phyloP scores from a whole-genome alignment of 2,797 vertebrate species.

The Cirrhinus mrigala region DNA sequence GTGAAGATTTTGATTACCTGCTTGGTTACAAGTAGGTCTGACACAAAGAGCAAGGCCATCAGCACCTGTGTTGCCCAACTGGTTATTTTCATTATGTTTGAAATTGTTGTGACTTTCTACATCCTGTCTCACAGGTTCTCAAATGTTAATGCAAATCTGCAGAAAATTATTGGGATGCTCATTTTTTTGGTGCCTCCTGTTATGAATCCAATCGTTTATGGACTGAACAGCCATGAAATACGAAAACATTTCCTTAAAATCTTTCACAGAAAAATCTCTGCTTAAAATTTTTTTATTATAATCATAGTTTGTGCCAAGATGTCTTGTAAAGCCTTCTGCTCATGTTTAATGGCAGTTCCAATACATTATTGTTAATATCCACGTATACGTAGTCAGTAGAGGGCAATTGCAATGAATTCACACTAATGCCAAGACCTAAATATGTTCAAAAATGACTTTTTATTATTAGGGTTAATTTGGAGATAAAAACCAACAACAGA shows the following conservation, averaged over 20 bases:
- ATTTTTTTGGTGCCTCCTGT: constrained; percentile 78
- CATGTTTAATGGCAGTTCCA: background rate
- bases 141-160: constrained; percentile 71
- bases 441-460: background rate
- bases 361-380: background rate
- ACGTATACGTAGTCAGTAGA: background rate
- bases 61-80: constrained; percentile 78
- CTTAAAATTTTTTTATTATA: background rate
- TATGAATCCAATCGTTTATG: constrained; percentile 80
- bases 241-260: constrained; percentile 68
- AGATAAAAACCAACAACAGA: background rate
- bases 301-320: background rate
- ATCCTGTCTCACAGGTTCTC: constrained; percentile 77
- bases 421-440: background rate
- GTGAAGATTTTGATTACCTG: constrained; percentile 77
- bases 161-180: constrained; percentile 79
- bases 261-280: constrained; percentile 43
- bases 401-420: background rate
- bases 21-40: constrained; percentile 64
- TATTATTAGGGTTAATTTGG: too few species aligned
- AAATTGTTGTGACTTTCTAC: constrained; percentile 72
- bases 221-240: constrained; percentile 77
- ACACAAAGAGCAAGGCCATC: constrained; percentile 74
- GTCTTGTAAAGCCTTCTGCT: background rate
- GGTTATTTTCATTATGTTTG: constrained; percentile 75